Percentiles rank a stretch among this genome's conserved stretches.
These are phyloP conservation scores for Cyprinella venusta DNA, from an alignment of 2,797 vertebrate species.

Conservation along the genomic window DNA sequence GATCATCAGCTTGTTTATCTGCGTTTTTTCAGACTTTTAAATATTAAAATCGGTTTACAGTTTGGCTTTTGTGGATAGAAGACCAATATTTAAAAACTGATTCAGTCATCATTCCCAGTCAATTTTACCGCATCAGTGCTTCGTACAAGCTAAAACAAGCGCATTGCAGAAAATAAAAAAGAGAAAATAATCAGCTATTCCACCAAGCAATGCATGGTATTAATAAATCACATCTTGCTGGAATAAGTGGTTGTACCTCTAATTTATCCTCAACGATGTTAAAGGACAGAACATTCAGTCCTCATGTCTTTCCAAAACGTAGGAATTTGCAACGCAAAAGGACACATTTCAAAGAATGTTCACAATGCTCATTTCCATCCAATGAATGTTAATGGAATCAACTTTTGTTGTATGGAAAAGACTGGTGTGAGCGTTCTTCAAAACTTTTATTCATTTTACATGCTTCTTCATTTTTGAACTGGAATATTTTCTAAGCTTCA, in stretches of 20 bases:
- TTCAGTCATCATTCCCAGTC: conserved; percentile 60
- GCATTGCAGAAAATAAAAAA: neutral
- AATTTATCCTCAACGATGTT: neutral
- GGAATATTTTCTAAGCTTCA: too few relatives aligned
- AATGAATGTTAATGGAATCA: neutral
- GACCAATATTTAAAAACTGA: conserved; percentile 56
- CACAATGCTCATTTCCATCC: neutral
- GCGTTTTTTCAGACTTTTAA: too few relatives aligned
- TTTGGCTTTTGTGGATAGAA: too few relatives aligned
- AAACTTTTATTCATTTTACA: too few relatives aligned
- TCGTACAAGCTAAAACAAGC: neutral
- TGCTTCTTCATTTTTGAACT: too few relatives aligned
- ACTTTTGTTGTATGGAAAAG: neutral
- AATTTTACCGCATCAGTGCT: neutral
- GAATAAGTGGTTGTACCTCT: neutral
- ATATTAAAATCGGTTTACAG: too few relatives aligned
- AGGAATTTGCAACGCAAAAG: too few relatives aligned
- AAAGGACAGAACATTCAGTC: neutral
- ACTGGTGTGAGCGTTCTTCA: too few relatives aligned
- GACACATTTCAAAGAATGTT: neutral
- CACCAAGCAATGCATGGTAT: neutral
- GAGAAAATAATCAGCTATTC: neutral
- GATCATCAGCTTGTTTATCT: neutral
- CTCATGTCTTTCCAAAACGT: too few relatives aligned
- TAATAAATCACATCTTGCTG: neutral